phyloP scores from a whole-genome alignment of 2,888 invertebrate genomes.

The Graphium colonna region DNA sequence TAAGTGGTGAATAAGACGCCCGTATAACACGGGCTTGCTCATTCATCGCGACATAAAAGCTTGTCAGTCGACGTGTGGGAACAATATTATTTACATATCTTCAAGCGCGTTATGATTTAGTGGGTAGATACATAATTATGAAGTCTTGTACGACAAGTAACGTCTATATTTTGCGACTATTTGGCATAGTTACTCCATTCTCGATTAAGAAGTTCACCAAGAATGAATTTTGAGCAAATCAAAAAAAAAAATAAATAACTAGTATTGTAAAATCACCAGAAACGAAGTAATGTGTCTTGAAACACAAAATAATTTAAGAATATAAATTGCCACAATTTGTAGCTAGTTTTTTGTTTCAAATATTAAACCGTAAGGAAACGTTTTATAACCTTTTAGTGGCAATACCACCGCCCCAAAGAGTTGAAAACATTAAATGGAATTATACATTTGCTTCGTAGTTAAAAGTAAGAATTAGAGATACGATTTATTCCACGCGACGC shows the following conservation, averaged over 20 bases:
- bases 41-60: constrained; percentile 58
- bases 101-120: constrained; percentile 5
- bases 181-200: too few species aligned
- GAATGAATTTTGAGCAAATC: too few species aligned
- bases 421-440: constrained; percentile 75
- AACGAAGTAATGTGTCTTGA: too few species aligned
- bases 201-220: too few species aligned
- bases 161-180: constrained; percentile 17
- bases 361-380: constrained; percentile 59
- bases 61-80: constrained; percentile 58
- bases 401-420: constrained; percentile 69
- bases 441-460: constrained; percentile 73
- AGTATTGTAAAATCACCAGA: too few species aligned
- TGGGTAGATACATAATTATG: constrained; percentile 9
- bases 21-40: constrained; percentile 64
- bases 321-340: too few species aligned
- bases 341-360: too few species aligned
- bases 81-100: constrained; percentile 27
- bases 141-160: too few species aligned
- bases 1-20: constrained; percentile 66
- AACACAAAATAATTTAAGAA: too few species aligned
- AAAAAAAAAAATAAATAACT: too few species aligned
- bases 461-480: constrained; percentile 68
- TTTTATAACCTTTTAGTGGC: constrained; percentile 73
- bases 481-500: constrained; percentile 58